Base-by-base conservation (phyloP, 92 coral and sea anemone species). In the Scolanthus callimorphus region DNA sequence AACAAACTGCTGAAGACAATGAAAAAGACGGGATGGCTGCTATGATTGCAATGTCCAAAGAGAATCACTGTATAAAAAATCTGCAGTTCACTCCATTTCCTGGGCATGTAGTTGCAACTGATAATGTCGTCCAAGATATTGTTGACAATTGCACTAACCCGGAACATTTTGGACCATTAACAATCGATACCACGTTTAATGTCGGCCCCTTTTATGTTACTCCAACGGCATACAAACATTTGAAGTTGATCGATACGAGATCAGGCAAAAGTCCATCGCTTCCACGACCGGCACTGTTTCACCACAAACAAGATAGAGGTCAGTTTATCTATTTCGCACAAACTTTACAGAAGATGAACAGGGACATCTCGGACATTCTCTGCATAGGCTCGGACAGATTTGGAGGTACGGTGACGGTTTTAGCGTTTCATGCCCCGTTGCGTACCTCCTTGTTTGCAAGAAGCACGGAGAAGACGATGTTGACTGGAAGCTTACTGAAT, bases 221-320 rank as follows among this genome's bases (percentile, higher is more conserved):
- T 1, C 44, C 76, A 15, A 64, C 76, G 1, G 25, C 56, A 0
- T 81, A 81, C 48, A 49, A 39, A 22, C 82, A 75, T 19, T 46
- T 48, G 2, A 81, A 68, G 28, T 50, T 81, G 4, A 46, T 61
- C 0, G 78, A 75, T 31, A 49, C 9, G 6, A 24, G 74, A 0
- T 23, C 65, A 2, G 78, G 78, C 0, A 69, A 64, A 28, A 39
- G 48, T 23, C 79, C 74, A 20, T 34, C 39, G 2, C 31, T 67
- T 2, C 78, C 82, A 1, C 81, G 82, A 15, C 88, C 82, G 1
- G 82, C 69, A 11, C 24, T 81, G 43, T 57, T 81, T n/a, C 88
- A 81, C 41, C 23, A 11, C 10, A 55, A 46, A 27, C 73, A 73
- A 30, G 65, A 81, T 27, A 50, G 57, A 2, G 68, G 73, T 2